Conservation (phyloP, 2,797 vertebrate genomes). For the Arnoldichthys spilopterus region DNA sequence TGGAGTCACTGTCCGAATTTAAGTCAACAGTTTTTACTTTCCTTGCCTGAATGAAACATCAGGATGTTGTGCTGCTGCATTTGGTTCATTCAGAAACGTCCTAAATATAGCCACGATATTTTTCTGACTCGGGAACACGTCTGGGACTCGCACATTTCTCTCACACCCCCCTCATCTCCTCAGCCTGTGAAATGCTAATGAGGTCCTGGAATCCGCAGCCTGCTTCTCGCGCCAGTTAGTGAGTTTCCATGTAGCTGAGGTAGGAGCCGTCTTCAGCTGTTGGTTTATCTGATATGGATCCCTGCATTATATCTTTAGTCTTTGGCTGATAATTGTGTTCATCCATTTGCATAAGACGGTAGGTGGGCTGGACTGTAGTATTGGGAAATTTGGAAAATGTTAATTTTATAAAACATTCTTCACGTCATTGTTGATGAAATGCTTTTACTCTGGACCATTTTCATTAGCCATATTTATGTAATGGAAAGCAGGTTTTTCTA, state of each 20-base stretch:
- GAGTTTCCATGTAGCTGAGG: background rate
- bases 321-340: background rate
- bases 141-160: slow-evolving; percentile 4
- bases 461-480: too few relatives aligned
- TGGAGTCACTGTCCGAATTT: background rate
- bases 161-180: slow-evolving; percentile 27
- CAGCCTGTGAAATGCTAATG: slow-evolving; percentile 48
- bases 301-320: background rate
- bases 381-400: too few relatives aligned
- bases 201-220: slow-evolving; percentile 8
- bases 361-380: background rate
- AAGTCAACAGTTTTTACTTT: background rate
- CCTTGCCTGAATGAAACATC: background rate
- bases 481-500: too few relatives aligned
- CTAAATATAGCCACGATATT: slow-evolving; percentile 38
- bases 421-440: too few relatives aligned
- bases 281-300: background rate
- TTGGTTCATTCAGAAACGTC: slow-evolving; percentile 11
- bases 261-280: background rate
- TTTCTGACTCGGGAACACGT: slow-evolving; percentile 13
- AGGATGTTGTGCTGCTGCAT: background rate
- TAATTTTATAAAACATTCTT: too few relatives aligned
- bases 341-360: background rate
- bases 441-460: too few relatives aligned
- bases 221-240: slow-evolving; percentile 1